A percentile compares a stretch with the other conserved stretches of the same genome.
These are phyloP conservation scores for Plebejus argus DNA, from an alignment of 2,888 invertebrate species.

Conservation along the genomic window DNA sequence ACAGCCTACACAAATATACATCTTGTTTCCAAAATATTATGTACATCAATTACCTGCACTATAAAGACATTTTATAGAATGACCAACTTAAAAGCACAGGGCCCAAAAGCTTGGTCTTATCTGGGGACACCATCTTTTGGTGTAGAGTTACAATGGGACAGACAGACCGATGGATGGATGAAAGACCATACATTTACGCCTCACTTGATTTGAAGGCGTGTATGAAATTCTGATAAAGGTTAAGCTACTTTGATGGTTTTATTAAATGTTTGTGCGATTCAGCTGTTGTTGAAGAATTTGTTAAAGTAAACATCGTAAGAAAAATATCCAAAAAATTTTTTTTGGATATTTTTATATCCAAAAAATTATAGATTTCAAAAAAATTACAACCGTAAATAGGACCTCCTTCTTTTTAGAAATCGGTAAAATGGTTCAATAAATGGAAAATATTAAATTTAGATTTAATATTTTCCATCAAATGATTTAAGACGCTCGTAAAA, in stretches of 20 bases:
- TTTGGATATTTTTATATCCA: no score
- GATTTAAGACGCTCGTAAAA: slow-evolving; percentile 13
- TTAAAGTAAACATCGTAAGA: not conserved
- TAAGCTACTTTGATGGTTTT: slow-evolving; percentile 21
- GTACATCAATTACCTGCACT: slow-evolving; percentile 22
- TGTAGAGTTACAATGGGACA: slow-evolving; percentile 65
- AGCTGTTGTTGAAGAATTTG: not conserved
- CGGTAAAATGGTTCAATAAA: not conserved
- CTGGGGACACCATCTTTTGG: slow-evolving; percentile 64
- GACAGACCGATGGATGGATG: slow-evolving; percentile 50
- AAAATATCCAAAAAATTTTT: not conserved
- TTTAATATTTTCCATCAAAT: not conserved
- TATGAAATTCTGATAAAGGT: slow-evolving; percentile 48
- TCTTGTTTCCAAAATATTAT: not conserved
- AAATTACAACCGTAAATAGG: not conserved
- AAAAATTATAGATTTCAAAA: no score
- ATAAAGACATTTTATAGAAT: slow-evolving; percentile 46
- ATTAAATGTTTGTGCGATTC: slow-evolving; percentile 4
- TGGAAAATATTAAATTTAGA: no score
- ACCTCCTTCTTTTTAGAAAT: not conserved
- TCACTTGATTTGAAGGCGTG: slow-evolving; percentile 59
- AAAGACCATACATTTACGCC: slow-evolving; percentile 53
- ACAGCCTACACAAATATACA: not conserved
- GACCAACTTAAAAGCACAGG: slow-evolving; percentile 50
- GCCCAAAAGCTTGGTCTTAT: slow-evolving; percentile 59